Evolutionary conservation across 2,113 vertebrate species (phyloP).

Genomic region (Gadus chalcogrammus): DNA sequence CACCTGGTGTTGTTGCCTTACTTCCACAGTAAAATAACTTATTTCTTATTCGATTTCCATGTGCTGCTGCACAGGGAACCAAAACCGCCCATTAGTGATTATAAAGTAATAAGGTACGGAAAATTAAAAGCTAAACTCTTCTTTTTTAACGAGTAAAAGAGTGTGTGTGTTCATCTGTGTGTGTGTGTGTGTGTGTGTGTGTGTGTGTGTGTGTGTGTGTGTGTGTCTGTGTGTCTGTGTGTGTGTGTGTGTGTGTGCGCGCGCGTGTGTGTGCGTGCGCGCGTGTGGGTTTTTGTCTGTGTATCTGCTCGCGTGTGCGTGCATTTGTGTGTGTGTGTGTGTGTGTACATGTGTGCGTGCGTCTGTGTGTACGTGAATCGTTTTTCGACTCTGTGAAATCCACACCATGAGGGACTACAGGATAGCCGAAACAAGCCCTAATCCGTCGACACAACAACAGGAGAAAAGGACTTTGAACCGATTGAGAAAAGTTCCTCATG

Average conservation of each 20-base stretch:
- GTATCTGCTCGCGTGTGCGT: background rate
- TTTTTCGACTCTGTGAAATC: conserved; percentile 1
- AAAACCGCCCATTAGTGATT: too few species aligned
- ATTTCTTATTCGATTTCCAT: too few species aligned
- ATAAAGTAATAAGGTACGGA: too few species aligned
- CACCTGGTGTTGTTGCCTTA: too few species aligned
- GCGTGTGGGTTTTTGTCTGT: background rate
- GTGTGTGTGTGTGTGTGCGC: background rate
- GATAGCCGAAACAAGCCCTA: too few species aligned
- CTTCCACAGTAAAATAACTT: too few species aligned
- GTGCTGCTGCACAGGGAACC: too few species aligned
- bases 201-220: background rate
- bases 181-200: background rate
- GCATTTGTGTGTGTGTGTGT: background rate
- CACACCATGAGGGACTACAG: too few species aligned
- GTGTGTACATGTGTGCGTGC: background rate
- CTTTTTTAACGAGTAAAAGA: background rate
- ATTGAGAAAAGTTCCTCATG: too few species aligned
- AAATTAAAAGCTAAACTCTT: too few species aligned
- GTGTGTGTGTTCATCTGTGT: background rate
- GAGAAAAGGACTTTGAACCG: too few species aligned
- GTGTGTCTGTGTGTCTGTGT: background rate
- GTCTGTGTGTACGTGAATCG: conserved; percentile 16
- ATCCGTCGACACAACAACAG: too few species aligned
- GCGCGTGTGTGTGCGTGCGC: background rate